Evolutionary conservation across 2,797 vertebrate species (phyloP).

Genomic region (Premnoplex brunnescens): DNA sequence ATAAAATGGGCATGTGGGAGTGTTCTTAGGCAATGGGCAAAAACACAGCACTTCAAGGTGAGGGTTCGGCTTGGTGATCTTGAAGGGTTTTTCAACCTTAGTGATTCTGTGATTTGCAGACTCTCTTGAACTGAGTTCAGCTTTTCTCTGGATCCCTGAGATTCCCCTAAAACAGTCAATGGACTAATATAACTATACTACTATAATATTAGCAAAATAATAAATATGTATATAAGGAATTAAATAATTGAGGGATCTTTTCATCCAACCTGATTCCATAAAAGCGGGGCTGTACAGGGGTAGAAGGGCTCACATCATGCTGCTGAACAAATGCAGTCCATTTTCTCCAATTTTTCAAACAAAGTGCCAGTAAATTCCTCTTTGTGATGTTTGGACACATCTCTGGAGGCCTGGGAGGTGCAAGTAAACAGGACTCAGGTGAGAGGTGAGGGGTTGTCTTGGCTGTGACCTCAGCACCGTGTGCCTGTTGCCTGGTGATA

Average conservation of each 20-base stretch:
- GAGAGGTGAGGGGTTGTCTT: not conserved
- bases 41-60: not conserved
- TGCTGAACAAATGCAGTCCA: not conserved
- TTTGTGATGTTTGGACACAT: not conserved
- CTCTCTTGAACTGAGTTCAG: not conserved
- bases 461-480: not conserved
- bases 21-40: not conserved
- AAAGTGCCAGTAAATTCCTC: not conserved
- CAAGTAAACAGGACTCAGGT: not conserved
- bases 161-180: not conserved
- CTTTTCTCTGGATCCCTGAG: not conserved
- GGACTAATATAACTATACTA: not conserved
- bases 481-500: not conserved
- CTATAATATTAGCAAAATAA: not conserved
- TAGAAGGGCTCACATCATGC: not conserved
- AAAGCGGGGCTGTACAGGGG: not conserved
- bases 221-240: not conserved
- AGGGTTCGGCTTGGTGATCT: not conserved
- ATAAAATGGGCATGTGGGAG: not conserved
- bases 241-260: not conserved
- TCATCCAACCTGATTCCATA: not conserved
- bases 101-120: not conserved
- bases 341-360: not conserved
- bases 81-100: not conserved
- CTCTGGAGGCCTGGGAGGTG: not conserved